Base-by-base conservation (phyloP, 2,797 vertebrate genomes). In the Falco biarmicus region DNA sequence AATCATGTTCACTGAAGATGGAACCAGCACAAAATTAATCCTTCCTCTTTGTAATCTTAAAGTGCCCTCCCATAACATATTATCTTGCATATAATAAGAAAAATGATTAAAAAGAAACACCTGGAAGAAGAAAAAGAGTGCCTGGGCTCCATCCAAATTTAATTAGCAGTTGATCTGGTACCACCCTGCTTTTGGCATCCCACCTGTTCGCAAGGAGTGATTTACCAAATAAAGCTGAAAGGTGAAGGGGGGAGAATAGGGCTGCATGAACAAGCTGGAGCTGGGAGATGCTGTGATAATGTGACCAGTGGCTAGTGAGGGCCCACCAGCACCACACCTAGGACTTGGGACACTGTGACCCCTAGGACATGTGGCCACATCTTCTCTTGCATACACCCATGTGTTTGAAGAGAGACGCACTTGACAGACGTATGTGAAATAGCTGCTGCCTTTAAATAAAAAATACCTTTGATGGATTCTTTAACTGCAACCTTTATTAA, bases 301-400 rank as follows among this genome's bases (percentile, higher is more conserved):
- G 34, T 22, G 45, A 68, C 9, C 32, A 12, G 14, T 1, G 3
- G 41, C 41, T 41, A 13, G 39, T 41, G 41, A 41, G 41, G 41
- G 13, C 41, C 41, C 47, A 51, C 29, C 29, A 64, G 78, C 26
- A 20, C 8, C 37, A 8, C 8, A 4, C 29, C n/a, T 26, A 26
- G 32, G 22, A 11, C 14, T 5, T 8, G 34, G 54, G 53, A 14
- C 32, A 39, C 17, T 0, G 0, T 7, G 17, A 50, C n/a, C n/a
- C 6, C 2, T 4, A 32, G 31, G 34, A 31, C 28, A 21, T 0
- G 4, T 15, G 26, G 54, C 31, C 45, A 21, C 6, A 8, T 45
- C 54, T 34, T 21, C 32, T 29, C n/a, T 45, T 65, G 26, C 13
- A 1, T 6, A 22, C 18, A 41, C 9, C 22, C 13, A 3, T 2